Percentiles rank a stretch among this genome's conserved stretches.
These are phyloP conservation scores for Propsilocerus akamusi DNA, from an alignment of 1,140 invertebrate species.

Conservation along the genomic window DNA sequence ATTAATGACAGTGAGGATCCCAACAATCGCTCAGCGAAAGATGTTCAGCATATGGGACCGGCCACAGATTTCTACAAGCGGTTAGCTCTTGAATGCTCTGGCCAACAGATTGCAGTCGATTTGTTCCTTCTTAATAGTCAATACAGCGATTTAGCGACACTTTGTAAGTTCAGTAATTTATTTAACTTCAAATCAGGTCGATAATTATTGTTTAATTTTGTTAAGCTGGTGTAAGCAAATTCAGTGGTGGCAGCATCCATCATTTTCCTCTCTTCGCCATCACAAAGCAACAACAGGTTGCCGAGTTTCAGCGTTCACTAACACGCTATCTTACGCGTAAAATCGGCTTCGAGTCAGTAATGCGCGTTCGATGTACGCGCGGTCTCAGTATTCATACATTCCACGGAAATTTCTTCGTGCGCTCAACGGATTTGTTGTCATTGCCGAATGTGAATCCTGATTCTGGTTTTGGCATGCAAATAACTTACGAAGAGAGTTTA, in stretches of 20 bases:
- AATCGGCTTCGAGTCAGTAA: constrained; percentile 97
- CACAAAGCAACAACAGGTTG: constrained; percentile 44
- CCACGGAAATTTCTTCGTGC: constrained; percentile 98
- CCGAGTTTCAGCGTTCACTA: constrained; percentile 60
- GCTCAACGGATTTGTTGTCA: constrained; percentile 90
- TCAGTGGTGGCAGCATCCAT: constrained; percentile 85
- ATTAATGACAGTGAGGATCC: constrained; percentile 57
- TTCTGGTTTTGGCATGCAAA: constrained; percentile 93
- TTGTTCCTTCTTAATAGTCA: constrained; percentile 85
- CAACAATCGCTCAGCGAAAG: constrained; percentile 59
- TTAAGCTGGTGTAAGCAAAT: constrained; percentile 78
- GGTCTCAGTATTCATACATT: constrained; percentile 92
- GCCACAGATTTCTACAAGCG: constrained; percentile 98
- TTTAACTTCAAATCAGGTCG: neutral
- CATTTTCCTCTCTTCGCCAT: constrained; percentile 82
- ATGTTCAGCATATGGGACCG: constrained; percentile 71
- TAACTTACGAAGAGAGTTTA: constrained; percentile 61
- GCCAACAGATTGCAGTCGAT: constrained; percentile 91
- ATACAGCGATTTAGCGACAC: constrained; percentile 84
- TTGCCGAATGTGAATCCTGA: constrained; percentile 97
- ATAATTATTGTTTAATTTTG: constrained; percentile 11
- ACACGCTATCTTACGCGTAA: constrained; percentile 86
- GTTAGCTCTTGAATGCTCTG: constrained; percentile 87
- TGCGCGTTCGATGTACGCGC: constrained; percentile 88
- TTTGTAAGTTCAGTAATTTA: constrained; percentile 42